Base-by-base conservation (phyloP, 1,140 invertebrate genomes). In the Drosophila ogumai region DNA sequence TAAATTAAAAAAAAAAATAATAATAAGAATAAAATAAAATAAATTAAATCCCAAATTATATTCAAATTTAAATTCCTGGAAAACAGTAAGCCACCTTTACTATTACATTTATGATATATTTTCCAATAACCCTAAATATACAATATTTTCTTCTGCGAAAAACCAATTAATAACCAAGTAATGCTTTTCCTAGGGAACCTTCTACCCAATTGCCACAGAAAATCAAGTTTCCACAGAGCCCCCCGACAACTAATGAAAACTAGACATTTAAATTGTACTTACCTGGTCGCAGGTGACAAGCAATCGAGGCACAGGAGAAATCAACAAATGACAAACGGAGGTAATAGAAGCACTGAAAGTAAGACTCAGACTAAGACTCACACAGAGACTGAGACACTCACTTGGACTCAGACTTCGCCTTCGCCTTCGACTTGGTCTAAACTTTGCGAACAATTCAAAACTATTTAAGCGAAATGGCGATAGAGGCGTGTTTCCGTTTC, bases 181-280 rank as follows among this genome's bases (percentile, higher is more conserved):
- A 15, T 3, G 32, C 31, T 34, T 0, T 50, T 2, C 5, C 6
- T 17, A 17, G 17, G 12, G 4, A 22, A 44, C 10, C 22, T 5
- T 44, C 17, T 13, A 12, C 3, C 6, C 6, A 50, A 9, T 52
- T 54, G 50, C 36, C 32, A 34, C 17, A 34, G 50, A 12, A 54
- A 9, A 36, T 7, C 31, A 9, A 15, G 50, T 22, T 36, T 3
- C 34, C 7, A 13, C 22, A 9, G 22, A 47, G 22, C 6, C 3
- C n/a, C n/a, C 31, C 3, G 7, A 36, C 19, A 55, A 38, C 34
- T 55, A 55, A 38, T 38, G 32, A 25, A 38, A 38, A 55, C 52
- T 38, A 25, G 52, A 6, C 52, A 12, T 59, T 59, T 47, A 22
- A 44, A 43, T 40, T 66, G 66, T 68, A 68, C 66, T 68, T 68